phyloP scores from a whole-genome alignment of 1,140 invertebrate genomes.

The Drosophila takahashii region DNA sequence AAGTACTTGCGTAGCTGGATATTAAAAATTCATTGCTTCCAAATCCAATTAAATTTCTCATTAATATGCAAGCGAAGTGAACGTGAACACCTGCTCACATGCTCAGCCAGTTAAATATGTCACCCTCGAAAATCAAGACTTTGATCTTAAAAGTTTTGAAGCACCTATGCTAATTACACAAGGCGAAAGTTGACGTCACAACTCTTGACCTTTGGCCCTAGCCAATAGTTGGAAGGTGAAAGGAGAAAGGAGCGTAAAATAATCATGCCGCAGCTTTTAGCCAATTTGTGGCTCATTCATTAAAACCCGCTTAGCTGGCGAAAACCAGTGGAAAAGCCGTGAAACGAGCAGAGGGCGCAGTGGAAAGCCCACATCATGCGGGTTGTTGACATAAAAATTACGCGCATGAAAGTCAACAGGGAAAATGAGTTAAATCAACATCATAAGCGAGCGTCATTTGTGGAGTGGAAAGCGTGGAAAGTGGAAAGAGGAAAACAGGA shows the following conservation, averaged over 20 bases:
- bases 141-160: slow-evolving; percentile 21
- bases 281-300: slow-evolving; percentile 73
- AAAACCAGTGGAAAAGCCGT: slow-evolving; percentile 26
- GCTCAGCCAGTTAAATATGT: neutral
- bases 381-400: slow-evolving; percentile 78
- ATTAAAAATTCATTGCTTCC: slow-evolving; percentile 77
- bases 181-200: slow-evolving; percentile 8
- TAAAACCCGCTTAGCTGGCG: slow-evolving; percentile 78
- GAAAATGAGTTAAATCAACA: slow-evolving; percentile 79
- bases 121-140: slow-evolving; percentile 10
- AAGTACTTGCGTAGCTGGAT: slow-evolving; percentile 55
- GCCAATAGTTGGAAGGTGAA: slow-evolving; percentile 5
- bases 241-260: slow-evolving; percentile 16
- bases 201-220: slow-evolving; percentile 31
- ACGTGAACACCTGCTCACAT: slow-evolving; percentile 27
- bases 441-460: slow-evolving; percentile 50
- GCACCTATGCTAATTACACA: slow-evolving; percentile 16
- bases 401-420: slow-evolving; percentile 80
- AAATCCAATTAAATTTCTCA: slow-evolving; percentile 81
- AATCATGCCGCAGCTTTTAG: slow-evolving; percentile 31
- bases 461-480: slow-evolving; percentile 16
- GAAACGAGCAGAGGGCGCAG: slow-evolving; percentile 1
- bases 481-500: neutral
- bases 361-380: slow-evolving; percentile 39
- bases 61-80: slow-evolving; percentile 65